Evolutionary conservation across 2,797 vertebrate genomes (phyloP), one percentile per base, ranked within the genome.

Genomic region (Silurus lanzhouensis): DNA sequence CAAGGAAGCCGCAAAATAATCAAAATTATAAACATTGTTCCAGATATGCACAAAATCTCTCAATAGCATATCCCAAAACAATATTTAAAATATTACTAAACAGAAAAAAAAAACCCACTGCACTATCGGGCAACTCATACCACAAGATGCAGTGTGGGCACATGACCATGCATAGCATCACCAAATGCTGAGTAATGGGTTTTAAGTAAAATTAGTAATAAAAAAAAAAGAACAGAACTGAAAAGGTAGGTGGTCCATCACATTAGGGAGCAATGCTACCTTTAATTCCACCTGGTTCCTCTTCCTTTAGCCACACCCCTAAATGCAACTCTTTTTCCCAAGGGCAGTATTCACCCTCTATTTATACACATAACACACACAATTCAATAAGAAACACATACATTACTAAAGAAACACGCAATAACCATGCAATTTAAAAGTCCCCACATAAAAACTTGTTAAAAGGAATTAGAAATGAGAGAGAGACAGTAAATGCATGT

Each of bases 301-400:
- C 95, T 96, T 96, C 94, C 78, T 95, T 94, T 84, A 96, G 94
- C 96, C 96, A 96, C 86, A 95, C 92, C 91, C 96, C 95, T 83
- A 96, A 95, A 88, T 91, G 94, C 72, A 95, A 94, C 92, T 97
- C 96, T 91, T 91, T 95, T 90, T 96, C 94, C 95, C 94, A 95
- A 83, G 97, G 96, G 90, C 94, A 94, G 92, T 97, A 97, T 92
- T 96, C 96, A 71, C 97, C 96, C 94, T 97, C 96, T 97, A 95
- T 93, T 94, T 93, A 91, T 84, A 95, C 94, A 93, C 94, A 72
- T 93, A 90, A 92, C 89, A 95, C 84, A 93, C 44, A 90, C 93
- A 92, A 1, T 0, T 20, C 63, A 48, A 72, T 25, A 44, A 38
- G 72, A 17, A 68, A 13, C 9, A 67, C 1, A 48, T 60, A 78